Evolutionary conservation across 1,140 invertebrate species (phyloP).

Genomic region (fruit fly (Drosophila melanogaster)): DNA sequence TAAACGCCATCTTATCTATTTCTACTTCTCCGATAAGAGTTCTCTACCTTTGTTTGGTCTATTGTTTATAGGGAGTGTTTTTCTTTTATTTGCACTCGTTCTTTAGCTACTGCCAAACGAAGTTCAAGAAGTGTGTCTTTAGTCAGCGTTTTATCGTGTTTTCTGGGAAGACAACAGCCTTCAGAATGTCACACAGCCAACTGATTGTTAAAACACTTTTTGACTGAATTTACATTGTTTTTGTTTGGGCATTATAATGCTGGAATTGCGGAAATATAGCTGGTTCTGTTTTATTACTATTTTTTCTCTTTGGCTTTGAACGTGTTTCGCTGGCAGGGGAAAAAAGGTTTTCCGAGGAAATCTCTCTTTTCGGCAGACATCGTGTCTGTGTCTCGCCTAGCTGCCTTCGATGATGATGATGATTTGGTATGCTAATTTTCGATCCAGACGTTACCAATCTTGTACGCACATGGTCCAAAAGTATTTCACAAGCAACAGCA

Average conservation of each 20-base stretch:
- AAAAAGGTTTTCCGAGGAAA: conserved; percentile 33
- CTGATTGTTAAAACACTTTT: conserved; percentile 22
- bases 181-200: conserved; percentile 72
- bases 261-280: conserved; percentile 26
- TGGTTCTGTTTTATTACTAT: conserved; percentile 30
- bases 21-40: conserved; percentile 52
- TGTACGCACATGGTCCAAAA: conserved; percentile 46
- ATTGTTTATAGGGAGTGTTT: conserved; percentile 24
- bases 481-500: conserved; percentile 44
- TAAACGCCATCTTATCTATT: conserved; percentile 65
- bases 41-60: conserved; percentile 8
- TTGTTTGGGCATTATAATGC: conserved; percentile 16
- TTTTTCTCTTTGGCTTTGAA: conserved; percentile 8
- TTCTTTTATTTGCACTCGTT: conserved; percentile 12
- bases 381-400: conserved; percentile 55
- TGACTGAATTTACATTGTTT: conserved; percentile 26
- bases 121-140: conserved; percentile 44
- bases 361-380: conserved; percentile 42
- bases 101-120: conserved; percentile 14
- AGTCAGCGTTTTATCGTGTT: conserved; percentile 58
- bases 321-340: conserved; percentile 10
- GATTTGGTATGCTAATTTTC: conserved; percentile 51
- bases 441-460: conserved; percentile 19
- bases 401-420: conserved; percentile 47
- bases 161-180: conserved; percentile 66